Evolutionary conservation across 1,140 invertebrate species (phyloP).

Genomic region (Archivesica marissinica): DNA sequence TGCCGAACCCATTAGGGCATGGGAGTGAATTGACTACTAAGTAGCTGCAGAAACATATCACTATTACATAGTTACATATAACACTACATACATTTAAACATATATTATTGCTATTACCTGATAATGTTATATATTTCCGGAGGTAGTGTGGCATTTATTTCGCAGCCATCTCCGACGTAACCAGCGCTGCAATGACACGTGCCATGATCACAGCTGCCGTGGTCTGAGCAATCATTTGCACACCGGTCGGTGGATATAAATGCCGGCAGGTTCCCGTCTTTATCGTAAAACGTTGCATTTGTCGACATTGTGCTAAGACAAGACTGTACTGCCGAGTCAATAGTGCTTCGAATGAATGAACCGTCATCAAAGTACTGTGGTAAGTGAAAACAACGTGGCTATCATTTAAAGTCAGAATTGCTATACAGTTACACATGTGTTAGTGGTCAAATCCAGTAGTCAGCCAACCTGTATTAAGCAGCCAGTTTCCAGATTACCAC

Average conservation of each 20-base stretch:
- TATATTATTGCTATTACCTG: too few species aligned
- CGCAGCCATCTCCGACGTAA: conserved; percentile 32
- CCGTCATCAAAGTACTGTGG: conserved; percentile 49
- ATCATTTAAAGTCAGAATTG: too few species aligned
- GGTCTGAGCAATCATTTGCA: conserved; percentile 14
- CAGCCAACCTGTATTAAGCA: too few species aligned
- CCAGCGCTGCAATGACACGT: conserved; percentile 32
- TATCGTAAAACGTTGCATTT: conserved; percentile 23
- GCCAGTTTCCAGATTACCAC: too few species aligned
- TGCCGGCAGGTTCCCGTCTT: conserved; percentile 12
- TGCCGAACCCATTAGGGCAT: too few species aligned
- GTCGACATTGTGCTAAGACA: neutral
- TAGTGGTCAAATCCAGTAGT: too few species aligned
- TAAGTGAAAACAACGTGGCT: too few species aligned
- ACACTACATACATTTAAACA: too few species aligned
- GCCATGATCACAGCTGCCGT: conserved; percentile 20
- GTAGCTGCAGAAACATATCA: too few species aligned
- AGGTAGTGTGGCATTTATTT: conserved; percentile 6
- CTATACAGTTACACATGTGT: too few species aligned
- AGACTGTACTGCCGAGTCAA: neutral
- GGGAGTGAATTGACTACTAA: too few species aligned
- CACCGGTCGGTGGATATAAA: conserved; percentile 43
- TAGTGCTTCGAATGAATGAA: conserved; percentile 1
- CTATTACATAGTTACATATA: too few species aligned
- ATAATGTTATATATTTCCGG: conserved; percentile 38